These are phyloP conservation scores for Puffinus mauretanicus DNA, from an alignment of 2,113 vertebrate species.

Conservation along the genomic window DNA sequence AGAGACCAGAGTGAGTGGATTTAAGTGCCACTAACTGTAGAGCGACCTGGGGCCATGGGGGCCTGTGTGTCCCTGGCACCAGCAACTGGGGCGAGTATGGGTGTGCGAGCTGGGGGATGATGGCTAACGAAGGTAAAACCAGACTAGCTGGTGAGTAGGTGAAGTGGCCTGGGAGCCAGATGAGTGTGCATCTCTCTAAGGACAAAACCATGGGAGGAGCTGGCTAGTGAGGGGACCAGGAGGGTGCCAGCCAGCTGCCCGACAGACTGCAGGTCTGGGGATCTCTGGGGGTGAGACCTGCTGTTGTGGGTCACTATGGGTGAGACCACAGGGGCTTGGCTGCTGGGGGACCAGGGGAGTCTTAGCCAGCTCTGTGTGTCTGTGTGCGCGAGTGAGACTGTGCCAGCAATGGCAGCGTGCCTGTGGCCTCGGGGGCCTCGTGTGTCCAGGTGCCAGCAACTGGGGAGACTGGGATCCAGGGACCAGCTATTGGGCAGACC, in stretches of 20 bases:
- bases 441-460: neutral
- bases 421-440: fast-evolving
- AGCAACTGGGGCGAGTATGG: neutral
- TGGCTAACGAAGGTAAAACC: neutral
- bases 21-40: neutral
- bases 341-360: neutral
- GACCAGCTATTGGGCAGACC: neutral
- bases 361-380: neutral
- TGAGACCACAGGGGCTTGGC: neutral
- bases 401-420: neutral
- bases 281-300: neutral
- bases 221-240: neutral
- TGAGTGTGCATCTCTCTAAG: neutral
- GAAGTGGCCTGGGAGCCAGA: neutral
- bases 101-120: neutral
- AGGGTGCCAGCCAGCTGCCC: neutral
- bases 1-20: neutral
- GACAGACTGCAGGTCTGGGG: neutral
- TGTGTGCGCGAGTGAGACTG: neutral
- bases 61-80: neutral
- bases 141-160: neutral
- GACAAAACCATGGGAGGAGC: neutral
- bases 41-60: no score
- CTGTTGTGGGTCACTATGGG: neutral
- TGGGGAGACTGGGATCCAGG: neutral